A percentile compares a stretch with the other conserved stretches of the same genome.
Evolutionary conservation across 2,797 vertebrate genomes (phyloP).

Genomic region (Coendou prehensilis): DNA sequence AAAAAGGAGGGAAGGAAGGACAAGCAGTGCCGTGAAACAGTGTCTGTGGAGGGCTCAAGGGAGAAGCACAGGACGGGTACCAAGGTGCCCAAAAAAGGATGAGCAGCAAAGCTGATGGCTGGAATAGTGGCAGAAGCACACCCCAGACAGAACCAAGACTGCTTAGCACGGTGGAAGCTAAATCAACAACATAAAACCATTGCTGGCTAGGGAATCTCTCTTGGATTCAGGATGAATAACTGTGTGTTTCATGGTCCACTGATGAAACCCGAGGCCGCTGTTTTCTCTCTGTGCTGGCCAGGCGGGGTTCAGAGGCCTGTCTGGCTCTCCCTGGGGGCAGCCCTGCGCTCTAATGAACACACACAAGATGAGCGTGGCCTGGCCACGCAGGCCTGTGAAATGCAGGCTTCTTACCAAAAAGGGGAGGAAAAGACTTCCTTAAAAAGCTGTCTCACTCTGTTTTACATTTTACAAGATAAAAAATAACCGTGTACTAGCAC

Average conservation of each 20-base stretch:
- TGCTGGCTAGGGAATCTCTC: not conserved
- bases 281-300: not conserved
- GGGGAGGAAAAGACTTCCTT: constrained; percentile 71
- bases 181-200: not conserved
- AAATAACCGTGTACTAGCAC: constrained; percentile 85
- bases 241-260: not conserved
- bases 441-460: constrained; percentile 72
- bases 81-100: fast-evolving
- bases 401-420: constrained; percentile 71
- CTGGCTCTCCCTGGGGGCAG: not conserved
- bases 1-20: not conserved
- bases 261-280: not conserved
- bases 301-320: not conserved
- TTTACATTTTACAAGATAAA: constrained; percentile 83
- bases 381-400: not conserved
- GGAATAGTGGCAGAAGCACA: fast-evolving
- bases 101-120: not conserved
- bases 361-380: not conserved
- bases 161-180: not conserved
- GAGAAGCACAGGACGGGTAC: not conserved
- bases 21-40: fast-evolving
- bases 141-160: fast-evolving
- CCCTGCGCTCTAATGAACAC: not conserved
- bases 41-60: not conserved
- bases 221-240: not conserved